Conservation (phyloP, 2,797 vertebrate genomes). For the Cyprinella venusta region DNA sequence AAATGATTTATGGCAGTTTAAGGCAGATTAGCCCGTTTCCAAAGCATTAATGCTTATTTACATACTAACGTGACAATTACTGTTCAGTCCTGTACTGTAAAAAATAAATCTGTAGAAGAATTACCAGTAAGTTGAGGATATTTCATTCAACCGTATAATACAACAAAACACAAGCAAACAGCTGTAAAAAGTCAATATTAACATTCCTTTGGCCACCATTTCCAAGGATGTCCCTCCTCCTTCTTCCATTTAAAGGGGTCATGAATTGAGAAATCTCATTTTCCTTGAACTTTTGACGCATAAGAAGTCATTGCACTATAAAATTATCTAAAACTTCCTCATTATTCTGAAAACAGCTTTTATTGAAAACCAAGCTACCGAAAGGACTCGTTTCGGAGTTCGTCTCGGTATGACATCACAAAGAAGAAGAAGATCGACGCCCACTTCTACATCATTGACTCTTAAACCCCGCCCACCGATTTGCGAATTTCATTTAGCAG, state of each 20-base stretch:
- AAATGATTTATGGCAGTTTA: constrained; percentile 10
- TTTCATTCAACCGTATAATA: too few species aligned
- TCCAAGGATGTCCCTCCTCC: background rate
- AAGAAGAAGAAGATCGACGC: background rate
- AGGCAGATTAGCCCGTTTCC: constrained; percentile 13
- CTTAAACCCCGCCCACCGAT: background rate
- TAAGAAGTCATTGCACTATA: background rate
- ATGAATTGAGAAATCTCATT: background rate
- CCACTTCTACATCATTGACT: background rate
- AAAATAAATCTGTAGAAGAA: background rate
- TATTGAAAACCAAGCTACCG: background rate
- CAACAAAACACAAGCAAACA: background rate
- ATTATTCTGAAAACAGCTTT: background rate
- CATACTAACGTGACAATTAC: background rate
- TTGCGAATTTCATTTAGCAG: background rate
- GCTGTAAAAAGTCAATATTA: background rate
- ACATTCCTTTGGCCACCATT: background rate
- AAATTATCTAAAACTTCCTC: background rate
- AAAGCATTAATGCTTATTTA: background rate
- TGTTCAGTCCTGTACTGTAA: background rate
- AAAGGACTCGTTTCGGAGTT: background rate
- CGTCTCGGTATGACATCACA: background rate
- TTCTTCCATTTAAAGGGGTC: background rate
- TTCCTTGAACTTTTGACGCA: background rate
- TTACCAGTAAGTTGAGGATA: too few species aligned